phyloP scores from a whole-genome alignment of 2,113 vertebrate genomes.

The Melanocharis versteri region DNA sequence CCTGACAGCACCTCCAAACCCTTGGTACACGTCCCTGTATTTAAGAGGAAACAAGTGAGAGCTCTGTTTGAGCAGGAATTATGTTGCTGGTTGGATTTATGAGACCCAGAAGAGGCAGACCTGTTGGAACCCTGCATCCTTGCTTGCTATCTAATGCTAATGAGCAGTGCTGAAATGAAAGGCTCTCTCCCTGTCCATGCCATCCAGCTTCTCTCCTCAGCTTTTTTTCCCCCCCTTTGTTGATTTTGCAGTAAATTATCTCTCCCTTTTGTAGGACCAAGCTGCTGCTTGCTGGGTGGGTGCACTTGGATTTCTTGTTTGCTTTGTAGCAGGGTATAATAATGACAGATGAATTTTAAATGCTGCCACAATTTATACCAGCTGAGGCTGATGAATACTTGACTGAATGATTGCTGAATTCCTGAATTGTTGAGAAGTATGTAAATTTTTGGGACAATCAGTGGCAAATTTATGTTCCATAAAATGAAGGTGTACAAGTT shows the following conservation, averaged over 20 bases:
- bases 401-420: slow-evolving; percentile 43
- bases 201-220: slow-evolving; percentile 40
- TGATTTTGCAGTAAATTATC: slow-evolving; percentile 64
- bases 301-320: slow-evolving; percentile 46
- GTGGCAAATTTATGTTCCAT: neutral
- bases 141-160: neutral
- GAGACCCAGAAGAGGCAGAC: neutral
- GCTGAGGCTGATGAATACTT: slow-evolving; percentile 60
- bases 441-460: slow-evolving; percentile 52
- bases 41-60: neutral
- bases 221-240: slow-evolving; percentile 23
- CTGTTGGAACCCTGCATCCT: neutral
- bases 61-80: neutral
- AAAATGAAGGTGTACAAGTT: slow-evolving; percentile 25
- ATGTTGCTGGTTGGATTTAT: neutral
- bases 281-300: slow-evolving; percentile 66
- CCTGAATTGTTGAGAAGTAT: slow-evolving; percentile 30
- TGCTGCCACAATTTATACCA: slow-evolving; percentile 45
- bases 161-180: slow-evolving; percentile 36
- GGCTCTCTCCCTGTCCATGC: slow-evolving; percentile 3
- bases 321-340: slow-evolving; percentile 62
- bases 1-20: neutral
- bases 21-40: neutral
- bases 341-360: slow-evolving; percentile 66
- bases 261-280: slow-evolving; percentile 52